Conservation (phyloP, 2,888 invertebrate genomes). For the Drosophila antonietae region DNA sequence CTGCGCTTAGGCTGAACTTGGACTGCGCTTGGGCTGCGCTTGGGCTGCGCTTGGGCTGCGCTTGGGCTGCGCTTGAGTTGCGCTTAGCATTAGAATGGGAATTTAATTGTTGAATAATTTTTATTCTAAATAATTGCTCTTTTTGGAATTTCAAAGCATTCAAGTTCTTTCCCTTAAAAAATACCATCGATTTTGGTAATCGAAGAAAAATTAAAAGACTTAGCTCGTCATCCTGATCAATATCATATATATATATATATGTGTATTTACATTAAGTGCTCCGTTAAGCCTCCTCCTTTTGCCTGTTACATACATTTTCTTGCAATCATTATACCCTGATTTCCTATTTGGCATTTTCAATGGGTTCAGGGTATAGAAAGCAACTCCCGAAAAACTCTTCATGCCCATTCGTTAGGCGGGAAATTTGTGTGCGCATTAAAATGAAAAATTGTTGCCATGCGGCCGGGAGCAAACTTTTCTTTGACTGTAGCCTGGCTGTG, state of each 20-base stretch:
- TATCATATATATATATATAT: neutral
- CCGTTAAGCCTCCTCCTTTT: neutral
- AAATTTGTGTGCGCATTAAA: constrained; percentile 81
- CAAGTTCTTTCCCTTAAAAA: too few relatives aligned
- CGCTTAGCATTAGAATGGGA: neutral
- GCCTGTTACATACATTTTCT: neutral
- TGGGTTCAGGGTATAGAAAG: constrained; percentile 3
- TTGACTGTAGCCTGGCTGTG: constrained; percentile 38
- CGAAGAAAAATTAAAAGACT: too few relatives aligned
- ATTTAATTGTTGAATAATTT: neutral
- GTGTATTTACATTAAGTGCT: neutral
- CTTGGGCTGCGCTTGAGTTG: neutral
- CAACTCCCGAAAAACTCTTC: constrained; percentile 22
- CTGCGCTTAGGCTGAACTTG: too few relatives aligned
- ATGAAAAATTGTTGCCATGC: constrained; percentile 79
- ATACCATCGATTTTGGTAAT: too few relatives aligned
- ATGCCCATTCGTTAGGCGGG: constrained; percentile 65
- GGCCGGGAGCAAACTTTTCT: constrained; percentile 50
- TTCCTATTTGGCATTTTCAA: neutral
- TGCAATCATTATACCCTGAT: neutral
- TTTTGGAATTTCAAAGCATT: too few relatives aligned
- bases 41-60: too few relatives aligned
- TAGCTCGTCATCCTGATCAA: too few relatives aligned
- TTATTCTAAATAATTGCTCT: too few relatives aligned
- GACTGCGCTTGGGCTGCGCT: too few relatives aligned